Base-by-base conservation (phyloP, 1,140 invertebrate genomes). In the Dendroctonus valens region DNA sequence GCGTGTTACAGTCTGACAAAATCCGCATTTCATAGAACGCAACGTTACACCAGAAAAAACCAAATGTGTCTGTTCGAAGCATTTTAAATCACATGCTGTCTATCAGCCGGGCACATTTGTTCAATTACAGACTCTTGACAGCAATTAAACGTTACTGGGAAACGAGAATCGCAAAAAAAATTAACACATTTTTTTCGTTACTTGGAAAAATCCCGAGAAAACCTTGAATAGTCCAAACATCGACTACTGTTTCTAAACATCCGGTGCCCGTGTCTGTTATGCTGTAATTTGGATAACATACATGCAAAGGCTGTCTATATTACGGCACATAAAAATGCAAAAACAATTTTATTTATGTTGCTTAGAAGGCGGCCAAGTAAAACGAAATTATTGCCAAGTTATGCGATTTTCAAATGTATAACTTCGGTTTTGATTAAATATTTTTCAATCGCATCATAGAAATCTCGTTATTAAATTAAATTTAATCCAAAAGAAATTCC, bases 101-200 rank as follows among this genome's bases (percentile, higher is more conserved):
- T 59, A 59, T 59, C 55, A 59, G 40, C 55, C 55, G 26, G 40
- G 55, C 42, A 59, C 55, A 38, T 59, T 59, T 59, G 55, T 59
- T 59, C 37, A 59, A 59, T 59, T 59, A 59, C 55, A 15, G 42
- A 11, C 55, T 59, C 42, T 59, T 59, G 55, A 46, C 55, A 46
- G 55, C 55, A 59, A 59, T 59, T 59, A 59, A 59, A 37, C 46
- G n/a, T 59, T 59, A 59, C 55, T 46, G 55, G 42, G 55, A 59
- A 59, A 15, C 50, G 50, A 15, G 15, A 12, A n/a, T n/a, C 55
- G 55, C 41, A n/a, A 59, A 59, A 59, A 59, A 51, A 51, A 51
- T 51, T 51, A 59, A 59, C 55, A 46, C 55, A 46, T 59, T 59
- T 59, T 59, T 59, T 55, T 51, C 15, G 46, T 59, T 59, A 26